Evolutionary conservation across 2,888 invertebrate species (phyloP).

Genomic region (Clusia tigrina): DNA sequence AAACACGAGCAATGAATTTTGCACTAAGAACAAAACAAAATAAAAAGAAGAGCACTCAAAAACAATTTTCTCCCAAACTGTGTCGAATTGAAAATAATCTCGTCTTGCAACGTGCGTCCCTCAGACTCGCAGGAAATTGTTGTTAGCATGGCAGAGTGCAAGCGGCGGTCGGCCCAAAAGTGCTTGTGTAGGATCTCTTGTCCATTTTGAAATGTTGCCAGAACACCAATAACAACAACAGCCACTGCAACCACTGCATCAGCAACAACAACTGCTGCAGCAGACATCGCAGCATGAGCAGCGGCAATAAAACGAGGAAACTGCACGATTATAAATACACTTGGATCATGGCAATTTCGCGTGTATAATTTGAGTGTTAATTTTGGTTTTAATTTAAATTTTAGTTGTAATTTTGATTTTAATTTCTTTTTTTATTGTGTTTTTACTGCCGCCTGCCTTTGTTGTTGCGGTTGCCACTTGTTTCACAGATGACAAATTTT

Average conservation of each 20-base stretch:
- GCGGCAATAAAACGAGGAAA: not conserved
- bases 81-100: slow-evolving; percentile 57
- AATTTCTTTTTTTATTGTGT: not conserved
- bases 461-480: not conserved
- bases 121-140: not conserved
- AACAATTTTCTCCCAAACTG: slow-evolving; percentile 51
- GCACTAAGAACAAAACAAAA: slow-evolving; percentile 8
- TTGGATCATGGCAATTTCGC: not conserved
- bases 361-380: not conserved
- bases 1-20: not conserved
- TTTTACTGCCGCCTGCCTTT: not conserved
- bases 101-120: slow-evolving; percentile 23
- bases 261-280: not conserved
- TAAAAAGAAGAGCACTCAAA: slow-evolving; percentile 32
- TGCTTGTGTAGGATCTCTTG: not conserved
- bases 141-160: not conserved
- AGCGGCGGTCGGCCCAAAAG: not conserved
- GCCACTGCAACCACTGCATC: not conserved
- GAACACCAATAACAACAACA: not conserved
- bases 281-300: not conserved
- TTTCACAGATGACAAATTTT: slow-evolving; percentile 4
- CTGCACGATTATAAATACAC: not conserved
- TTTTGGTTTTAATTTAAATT: not conserved
- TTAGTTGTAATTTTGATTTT: not conserved
- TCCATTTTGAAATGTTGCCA: slow-evolving; percentile 5